Conservation (phyloP, 92 coral and sea anemone species). For the Anthopleura xanthogrammica region DNA sequence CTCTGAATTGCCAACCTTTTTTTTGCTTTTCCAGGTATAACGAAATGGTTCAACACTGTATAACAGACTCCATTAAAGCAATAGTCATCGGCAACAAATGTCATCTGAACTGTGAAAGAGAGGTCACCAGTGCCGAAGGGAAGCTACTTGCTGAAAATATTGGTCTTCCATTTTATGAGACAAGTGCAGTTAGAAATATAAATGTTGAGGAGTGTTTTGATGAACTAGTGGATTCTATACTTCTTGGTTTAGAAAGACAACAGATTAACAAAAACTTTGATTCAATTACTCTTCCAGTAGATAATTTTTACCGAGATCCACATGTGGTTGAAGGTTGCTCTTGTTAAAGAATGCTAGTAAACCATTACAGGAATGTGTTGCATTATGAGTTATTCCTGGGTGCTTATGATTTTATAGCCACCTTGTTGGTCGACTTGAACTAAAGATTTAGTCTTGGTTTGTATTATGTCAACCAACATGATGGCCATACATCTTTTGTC, state of each 20-base stretch:
- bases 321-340: constrained; percentile 41
- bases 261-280: constrained; percentile 16
- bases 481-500: too few species aligned
- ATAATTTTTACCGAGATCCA: background rate
- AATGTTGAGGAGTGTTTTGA: constrained; percentile 78
- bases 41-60: constrained; percentile 60
- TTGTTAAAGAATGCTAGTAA: background rate
- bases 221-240: constrained; percentile 65
- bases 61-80: constrained; percentile 38
- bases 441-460: too few species aligned
- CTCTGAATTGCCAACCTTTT: background rate
- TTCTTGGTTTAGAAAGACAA: constrained; percentile 35
- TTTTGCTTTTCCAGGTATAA: constrained; percentile 48
- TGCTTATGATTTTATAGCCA: too few species aligned
- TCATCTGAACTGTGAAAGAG: constrained; percentile 60
- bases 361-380: too few species aligned
- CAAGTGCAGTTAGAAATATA: constrained; percentile 61
- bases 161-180: constrained; percentile 63
- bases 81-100: constrained; percentile 79
- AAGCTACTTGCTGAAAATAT: constrained; percentile 51
- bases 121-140: constrained; percentile 68
- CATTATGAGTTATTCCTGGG: background rate
- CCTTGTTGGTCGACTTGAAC: too few species aligned
- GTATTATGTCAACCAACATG: too few species aligned
- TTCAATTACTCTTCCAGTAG: constrained; percentile 30